Conservation (phyloP, 2,888 invertebrate species). For the Apodemia hepburni region DNA sequence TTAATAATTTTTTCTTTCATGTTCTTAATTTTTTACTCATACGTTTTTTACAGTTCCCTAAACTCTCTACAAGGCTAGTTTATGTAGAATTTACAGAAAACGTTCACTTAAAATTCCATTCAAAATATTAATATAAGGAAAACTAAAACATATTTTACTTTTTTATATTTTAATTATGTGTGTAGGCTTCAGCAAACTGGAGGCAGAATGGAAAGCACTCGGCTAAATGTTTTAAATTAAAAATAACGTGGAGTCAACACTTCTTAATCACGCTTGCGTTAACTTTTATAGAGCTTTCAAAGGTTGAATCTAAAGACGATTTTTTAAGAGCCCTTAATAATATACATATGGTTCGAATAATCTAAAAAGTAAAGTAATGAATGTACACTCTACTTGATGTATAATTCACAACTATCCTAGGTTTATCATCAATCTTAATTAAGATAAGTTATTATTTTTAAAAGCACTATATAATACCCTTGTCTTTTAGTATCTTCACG, state of each 20-base stretch:
- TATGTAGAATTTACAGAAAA: neutral
- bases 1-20: neutral
- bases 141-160: constrained; percentile 11
- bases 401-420: too few relatives aligned
- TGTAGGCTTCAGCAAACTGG: neutral
- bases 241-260: constrained; percentile 8
- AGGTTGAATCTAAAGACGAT: constrained; percentile 14
- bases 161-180: constrained; percentile 14
- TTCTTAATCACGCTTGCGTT: constrained; percentile 12
- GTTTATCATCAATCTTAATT: too few relatives aligned
- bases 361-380: neutral
- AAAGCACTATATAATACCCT: too few relatives aligned
- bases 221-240: constrained; percentile 15
- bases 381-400: neutral
- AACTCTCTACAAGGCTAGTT: constrained; percentile 6
- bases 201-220: constrained; percentile 12
- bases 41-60: neutral
- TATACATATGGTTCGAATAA: neutral
- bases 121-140: constrained; percentile 5
- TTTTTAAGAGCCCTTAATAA: constrained; percentile 5
- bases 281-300: constrained; percentile 4
- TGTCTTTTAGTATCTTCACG: too few relatives aligned
- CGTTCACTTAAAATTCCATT: constrained; percentile 8
- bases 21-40: too few relatives aligned
- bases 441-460: too few relatives aligned